Evolutionary conservation across 1,140 invertebrate genomes (phyloP).

Genomic region (Magallana angulata): DNA sequence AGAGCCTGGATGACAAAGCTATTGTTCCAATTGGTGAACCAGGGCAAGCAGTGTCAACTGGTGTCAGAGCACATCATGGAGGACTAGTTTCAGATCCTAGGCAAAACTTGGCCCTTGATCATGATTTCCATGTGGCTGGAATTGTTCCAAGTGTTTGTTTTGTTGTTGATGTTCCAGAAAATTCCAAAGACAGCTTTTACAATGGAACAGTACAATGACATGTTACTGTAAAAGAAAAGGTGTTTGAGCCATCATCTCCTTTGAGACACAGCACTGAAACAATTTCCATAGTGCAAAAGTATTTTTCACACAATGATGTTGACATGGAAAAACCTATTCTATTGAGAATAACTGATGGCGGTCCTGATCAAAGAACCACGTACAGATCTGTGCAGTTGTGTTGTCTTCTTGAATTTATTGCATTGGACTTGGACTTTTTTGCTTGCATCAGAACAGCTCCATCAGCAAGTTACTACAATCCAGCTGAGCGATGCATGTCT

Average conservation of each 20-base stretch:
- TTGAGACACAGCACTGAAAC: slow-evolving; percentile 46
- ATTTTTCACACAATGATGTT: neutral
- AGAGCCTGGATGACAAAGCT: no score
- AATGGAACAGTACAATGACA: neutral
- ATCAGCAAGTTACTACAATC: slow-evolving; percentile 12
- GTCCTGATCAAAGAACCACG: slow-evolving; percentile 56
- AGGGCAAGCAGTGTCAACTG: slow-evolving; percentile 27
- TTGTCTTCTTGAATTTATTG: slow-evolving; percentile 42
- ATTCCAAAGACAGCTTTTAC: slow-evolving; percentile 26
- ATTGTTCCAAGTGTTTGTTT: slow-evolving; percentile 41
- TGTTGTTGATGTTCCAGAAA: slow-evolving; percentile 11
- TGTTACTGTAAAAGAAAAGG: slow-evolving; percentile 46
- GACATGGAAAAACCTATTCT: slow-evolving; percentile 16
- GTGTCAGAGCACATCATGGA: slow-evolving; percentile 29
- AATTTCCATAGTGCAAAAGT: neutral
- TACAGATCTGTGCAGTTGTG: slow-evolving; percentile 55
- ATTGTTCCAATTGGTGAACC: no score
- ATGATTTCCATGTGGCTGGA: slow-evolving; percentile 46
- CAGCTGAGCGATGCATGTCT: slow-evolving; percentile 43
- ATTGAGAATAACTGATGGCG: slow-evolving; percentile 53
- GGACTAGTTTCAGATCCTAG: slow-evolving; percentile 1
- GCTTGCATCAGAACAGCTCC: slow-evolving; percentile 38
- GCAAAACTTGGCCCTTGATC: neutral
- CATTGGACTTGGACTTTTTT: slow-evolving; percentile 39
- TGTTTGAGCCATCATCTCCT: slow-evolving; percentile 48